These are phyloP conservation scores for Corvus moneduloides DNA, from an alignment of 2,113 vertebrate species.

Conservation along the genomic window DNA sequence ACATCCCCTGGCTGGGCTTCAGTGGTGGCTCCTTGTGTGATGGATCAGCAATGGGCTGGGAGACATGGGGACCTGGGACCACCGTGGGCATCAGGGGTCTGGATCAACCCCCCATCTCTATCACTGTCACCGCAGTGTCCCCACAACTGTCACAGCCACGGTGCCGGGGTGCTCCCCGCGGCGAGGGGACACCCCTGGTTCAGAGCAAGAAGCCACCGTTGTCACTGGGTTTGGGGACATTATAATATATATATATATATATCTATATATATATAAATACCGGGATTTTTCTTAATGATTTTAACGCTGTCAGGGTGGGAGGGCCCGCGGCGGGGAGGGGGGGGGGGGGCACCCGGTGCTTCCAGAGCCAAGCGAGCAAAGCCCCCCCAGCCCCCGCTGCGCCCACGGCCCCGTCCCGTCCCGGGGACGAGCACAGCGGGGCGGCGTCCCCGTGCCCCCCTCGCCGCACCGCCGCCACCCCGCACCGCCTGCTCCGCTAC, in stretches of 20 bases:
- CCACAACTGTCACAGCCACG: background rate
- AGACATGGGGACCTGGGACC: background rate
- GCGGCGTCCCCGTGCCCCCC: too few relatives aligned
- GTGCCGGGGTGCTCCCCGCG: rapidly evolving
- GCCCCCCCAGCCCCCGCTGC: background rate
- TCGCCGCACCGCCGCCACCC: too few relatives aligned
- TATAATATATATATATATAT: background rate
- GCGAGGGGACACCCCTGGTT: background rate
- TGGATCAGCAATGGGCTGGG: rapidly evolving
- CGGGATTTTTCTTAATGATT: background rate
- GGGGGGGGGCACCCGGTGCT: background rate
- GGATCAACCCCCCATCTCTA: background rate
- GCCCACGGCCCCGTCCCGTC: background rate
- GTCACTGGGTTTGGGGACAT: constrained; percentile 1
- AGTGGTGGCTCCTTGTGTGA: background rate
- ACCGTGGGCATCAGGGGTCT: background rate
- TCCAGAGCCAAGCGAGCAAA: background rate
- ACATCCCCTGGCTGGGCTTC: background rate
- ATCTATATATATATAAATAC: background rate
- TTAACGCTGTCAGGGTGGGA: background rate
- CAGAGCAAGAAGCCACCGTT: background rate
- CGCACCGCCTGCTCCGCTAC: too few relatives aligned
- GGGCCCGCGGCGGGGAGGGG: background rate
- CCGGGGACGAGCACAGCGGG: background rate
- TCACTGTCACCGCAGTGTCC: background rate